These are phyloP conservation scores for Hirtodrosophila confusa DNA, from an alignment of 2,888 invertebrate species.

Conservation along the genomic window DNA sequence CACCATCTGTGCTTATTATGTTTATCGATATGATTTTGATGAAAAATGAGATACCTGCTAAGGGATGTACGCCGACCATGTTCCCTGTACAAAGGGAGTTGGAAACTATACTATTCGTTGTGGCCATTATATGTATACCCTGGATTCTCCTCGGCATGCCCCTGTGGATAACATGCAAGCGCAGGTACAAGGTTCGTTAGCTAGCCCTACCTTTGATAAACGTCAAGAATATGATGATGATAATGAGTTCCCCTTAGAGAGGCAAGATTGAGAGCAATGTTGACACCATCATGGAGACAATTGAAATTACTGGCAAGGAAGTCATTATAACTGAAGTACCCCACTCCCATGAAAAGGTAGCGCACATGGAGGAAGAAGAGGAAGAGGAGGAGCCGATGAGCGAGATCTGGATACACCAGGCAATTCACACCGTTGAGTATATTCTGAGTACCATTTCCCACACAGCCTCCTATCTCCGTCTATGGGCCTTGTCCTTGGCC, in stretches of 20 bases:
- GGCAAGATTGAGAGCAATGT: constrained; percentile 26
- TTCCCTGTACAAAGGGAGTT: constrained; percentile 88
- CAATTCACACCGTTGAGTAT: constrained; percentile 98
- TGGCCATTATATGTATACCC: constrained; percentile 93
- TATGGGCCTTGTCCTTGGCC: constrained; percentile 98
- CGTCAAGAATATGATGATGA: no score
- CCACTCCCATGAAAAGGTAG: constrained; percentile 84
- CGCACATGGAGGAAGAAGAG: constrained; percentile 82
- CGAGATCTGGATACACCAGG: constrained; percentile 96
- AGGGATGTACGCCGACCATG: constrained; percentile 87
- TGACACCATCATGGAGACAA: constrained; percentile 65
- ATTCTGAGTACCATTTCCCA: constrained; percentile 98
- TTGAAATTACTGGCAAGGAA: constrained; percentile 72
- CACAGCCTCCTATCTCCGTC: constrained; percentile 97
- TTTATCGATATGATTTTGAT: constrained; percentile 92
- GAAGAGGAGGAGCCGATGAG: constrained; percentile 89
- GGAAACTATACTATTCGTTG: constrained; percentile 90
- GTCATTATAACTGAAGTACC: constrained; percentile 59
- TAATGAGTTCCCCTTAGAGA: constrained; percentile 13
- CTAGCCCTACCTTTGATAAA: no score
- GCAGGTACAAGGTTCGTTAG: constrained; percentile 66
- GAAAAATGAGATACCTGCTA: constrained; percentile 84
- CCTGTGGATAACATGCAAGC: constrained; percentile 87
- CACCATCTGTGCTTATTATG: constrained; percentile 90
- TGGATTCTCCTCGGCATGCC: constrained; percentile 97